Base-by-base conservation (phyloP, 2,113 vertebrate genomes). In the Aegotheles bennettii region DNA sequence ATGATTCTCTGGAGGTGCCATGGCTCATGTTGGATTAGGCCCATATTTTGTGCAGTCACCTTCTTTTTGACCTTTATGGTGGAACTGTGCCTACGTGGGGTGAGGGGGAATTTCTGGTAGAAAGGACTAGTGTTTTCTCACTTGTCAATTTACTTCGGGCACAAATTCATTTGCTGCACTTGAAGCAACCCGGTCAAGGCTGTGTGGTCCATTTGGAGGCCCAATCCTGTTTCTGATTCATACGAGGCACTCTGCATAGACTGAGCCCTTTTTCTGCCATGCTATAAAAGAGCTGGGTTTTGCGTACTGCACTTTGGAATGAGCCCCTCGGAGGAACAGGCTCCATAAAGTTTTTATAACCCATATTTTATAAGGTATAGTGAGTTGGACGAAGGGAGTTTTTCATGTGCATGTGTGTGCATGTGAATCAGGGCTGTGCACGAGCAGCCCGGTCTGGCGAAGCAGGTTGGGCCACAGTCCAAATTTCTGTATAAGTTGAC, bases 331-430 rank as follows among this genome's bases (percentile, higher is more conserved):
- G 77, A 97, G 96, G 89, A 97, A 90, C 74, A 56, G 96, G 94
- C 90, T 81, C 97, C 84, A 89, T 98, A 98, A 97, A 98, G 77
- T 76, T 97, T 97, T 98, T 98, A 98, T 97, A 97, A 97, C 92
- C 88, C 75, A 84, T 93, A 90, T 96, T 97, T 97, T 97, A 97
- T 93, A 97, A 95, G 96, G 91, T 96, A 94, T 74, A 94, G 95
- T 28, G 88, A 95, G 94, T 87, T 96, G 94, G 96, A 89, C 68
- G 73, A 84, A 69, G 82, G 76, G 82, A 35, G 42, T 53, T 79
- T 92, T 45, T 12, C 40, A 56, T 65, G 81, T 53, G 80, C 61
- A 78, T 40, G 60, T 65, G 81, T 53, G 80, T 61, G 81, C 76
- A 13, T 74, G 38, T 76, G 94, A 48, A 91, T 81, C 85, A 75